phyloP scores from a whole-genome alignment of 2,113 vertebrate species.

The Sceloporus undulatus region DNA sequence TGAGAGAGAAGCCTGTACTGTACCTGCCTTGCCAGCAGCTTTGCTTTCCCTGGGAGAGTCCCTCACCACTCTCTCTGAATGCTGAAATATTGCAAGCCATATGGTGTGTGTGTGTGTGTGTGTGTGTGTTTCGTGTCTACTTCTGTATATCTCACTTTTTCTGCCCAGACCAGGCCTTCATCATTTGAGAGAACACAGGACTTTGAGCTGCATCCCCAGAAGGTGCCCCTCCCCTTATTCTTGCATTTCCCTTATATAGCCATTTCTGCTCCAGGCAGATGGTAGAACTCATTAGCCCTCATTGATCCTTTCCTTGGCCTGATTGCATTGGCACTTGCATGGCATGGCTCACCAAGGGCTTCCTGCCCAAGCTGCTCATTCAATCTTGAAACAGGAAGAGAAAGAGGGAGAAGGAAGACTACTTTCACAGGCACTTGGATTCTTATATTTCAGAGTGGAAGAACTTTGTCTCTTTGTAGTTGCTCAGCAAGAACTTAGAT shows the following conservation, averaged over 20 bases:
- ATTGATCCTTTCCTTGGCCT: not conserved
- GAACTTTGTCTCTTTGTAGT: not conserved
- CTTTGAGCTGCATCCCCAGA: not conserved
- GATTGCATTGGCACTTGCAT: conserved; percentile 4
- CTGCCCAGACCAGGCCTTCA: too few relatives aligned
- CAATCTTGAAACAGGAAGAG: not conserved
- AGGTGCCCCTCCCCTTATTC: not conserved
- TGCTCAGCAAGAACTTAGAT: not conserved
- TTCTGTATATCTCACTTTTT: not conserved
- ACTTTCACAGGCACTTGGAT: not conserved
- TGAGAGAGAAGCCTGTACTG: not conserved
- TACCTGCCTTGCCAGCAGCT: not conserved
- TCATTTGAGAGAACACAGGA: not conserved
- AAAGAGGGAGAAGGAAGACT: not conserved
- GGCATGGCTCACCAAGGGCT: not conserved
- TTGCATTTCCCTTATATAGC: conserved; percentile 4
- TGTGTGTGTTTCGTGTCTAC: not conserved
- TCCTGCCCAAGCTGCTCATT: not conserved
- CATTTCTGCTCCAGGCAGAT: not conserved
- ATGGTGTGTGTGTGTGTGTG: not conserved
- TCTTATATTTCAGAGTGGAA: conserved; percentile 1
- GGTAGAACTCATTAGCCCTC: conserved; percentile 14
- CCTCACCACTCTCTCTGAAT: not conserved
- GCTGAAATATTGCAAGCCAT: not conserved
- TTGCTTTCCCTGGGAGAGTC: not conserved